Evolutionary conservation across 92 coral and sea anemone species (phyloP).

Genomic region (Epizoanthus ramosus): DNA sequence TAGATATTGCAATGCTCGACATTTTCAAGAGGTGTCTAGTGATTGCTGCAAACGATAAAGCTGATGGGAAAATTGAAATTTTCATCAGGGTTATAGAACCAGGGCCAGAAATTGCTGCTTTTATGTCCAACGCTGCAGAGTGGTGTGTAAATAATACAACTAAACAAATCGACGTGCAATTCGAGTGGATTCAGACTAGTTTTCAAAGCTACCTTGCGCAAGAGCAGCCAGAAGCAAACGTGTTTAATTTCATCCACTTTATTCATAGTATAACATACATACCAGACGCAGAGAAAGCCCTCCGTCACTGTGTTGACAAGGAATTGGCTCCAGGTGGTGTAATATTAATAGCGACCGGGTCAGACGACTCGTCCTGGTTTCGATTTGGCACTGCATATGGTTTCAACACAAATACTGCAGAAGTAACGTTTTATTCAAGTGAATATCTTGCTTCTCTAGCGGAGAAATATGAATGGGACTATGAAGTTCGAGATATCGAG

Average conservation of each 20-base stretch:
- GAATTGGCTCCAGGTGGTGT: constrained; percentile 8
- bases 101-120: not conserved
- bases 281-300: constrained; percentile 11
- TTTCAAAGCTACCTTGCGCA: constrained; percentile 15
- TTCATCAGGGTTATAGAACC: constrained; percentile 25
- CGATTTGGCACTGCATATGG: constrained; percentile 8
- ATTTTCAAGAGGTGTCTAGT: not conserved
- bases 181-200: not conserved
- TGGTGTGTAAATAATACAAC: not conserved
- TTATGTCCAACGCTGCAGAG: not conserved
- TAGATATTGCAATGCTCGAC: not conserved
- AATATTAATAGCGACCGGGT: not conserved
- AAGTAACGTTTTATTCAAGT: constrained; percentile 10
- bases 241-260: constrained; percentile 11
- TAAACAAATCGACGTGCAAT: not conserved
- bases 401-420: not conserved
- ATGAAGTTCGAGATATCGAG: not conserved
- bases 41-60: not conserved
- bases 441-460: constrained; percentile 16
- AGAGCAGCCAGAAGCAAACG: not conserved
- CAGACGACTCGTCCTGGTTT: constrained; percentile 15
- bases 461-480: constrained; percentile 1
- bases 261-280: constrained; percentile 17
- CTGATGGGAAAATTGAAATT: not conserved
- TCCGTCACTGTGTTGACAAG: constrained; percentile 11